These are phyloP conservation scores for Lepus americanus DNA, from an alignment of 2,113 vertebrate species.

Conservation along the genomic window DNA sequence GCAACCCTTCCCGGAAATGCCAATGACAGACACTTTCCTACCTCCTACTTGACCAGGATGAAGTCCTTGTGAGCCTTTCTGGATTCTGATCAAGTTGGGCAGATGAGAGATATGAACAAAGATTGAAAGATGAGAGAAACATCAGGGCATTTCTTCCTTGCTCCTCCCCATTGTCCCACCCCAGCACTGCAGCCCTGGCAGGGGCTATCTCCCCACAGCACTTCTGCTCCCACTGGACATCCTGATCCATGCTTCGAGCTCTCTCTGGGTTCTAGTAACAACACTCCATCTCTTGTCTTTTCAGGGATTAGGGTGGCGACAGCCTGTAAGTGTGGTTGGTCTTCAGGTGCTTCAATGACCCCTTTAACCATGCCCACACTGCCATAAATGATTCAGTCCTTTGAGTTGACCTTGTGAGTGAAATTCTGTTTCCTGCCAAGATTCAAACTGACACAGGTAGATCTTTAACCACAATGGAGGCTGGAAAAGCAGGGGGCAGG, in stretches of 20 bases:
- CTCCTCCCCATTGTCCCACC: background rate
- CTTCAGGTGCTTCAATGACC: background rate
- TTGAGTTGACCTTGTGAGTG: background rate
- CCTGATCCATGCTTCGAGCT: background rate
- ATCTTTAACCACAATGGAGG: background rate
- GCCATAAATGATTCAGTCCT: background rate
- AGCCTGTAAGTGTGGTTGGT: background rate
- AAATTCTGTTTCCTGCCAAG: slow-evolving; percentile 10
- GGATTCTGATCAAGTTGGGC: background rate
- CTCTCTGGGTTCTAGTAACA: background rate
- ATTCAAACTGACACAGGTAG: background rate
- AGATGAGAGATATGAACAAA: background rate
- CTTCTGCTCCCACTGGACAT: no score
- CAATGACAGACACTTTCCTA: background rate
- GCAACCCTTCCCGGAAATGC: background rate
- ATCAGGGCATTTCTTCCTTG: background rate
- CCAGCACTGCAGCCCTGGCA: background rate
- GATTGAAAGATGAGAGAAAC: background rate
- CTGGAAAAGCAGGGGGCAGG: background rate
- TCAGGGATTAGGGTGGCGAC: background rate
- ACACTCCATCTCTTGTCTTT: background rate
- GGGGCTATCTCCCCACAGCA: background rate
- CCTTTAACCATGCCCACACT: background rate
- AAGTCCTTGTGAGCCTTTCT: background rate
- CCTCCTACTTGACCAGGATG: background rate